These are phyloP conservation scores for Hoplodrina ambigua DNA, from an alignment of 2,888 invertebrate genomes.

Conservation along the genomic window DNA sequence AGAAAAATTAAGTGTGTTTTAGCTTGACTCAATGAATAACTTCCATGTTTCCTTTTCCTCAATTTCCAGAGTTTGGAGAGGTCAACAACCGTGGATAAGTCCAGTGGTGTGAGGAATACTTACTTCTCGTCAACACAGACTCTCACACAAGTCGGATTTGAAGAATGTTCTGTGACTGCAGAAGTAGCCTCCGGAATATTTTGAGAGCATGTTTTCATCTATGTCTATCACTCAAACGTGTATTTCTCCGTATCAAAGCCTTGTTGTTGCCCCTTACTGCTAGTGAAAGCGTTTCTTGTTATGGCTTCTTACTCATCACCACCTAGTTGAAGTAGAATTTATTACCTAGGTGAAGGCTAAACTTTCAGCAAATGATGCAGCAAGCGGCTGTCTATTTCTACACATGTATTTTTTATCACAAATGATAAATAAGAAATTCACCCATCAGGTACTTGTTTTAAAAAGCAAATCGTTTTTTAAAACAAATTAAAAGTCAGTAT, in stretches of 20 bases:
- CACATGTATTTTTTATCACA: no score
- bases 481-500: no score
- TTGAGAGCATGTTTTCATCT: not conserved
- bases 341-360: no score
- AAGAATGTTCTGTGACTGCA: conserved; percentile 19
- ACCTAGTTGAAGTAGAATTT: no score
- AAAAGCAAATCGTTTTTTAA: no score
- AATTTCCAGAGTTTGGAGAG: conserved; percentile 54
- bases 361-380: no score
- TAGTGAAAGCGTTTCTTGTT: not conserved
- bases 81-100: conserved; percentile 61
- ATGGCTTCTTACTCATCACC: no score
- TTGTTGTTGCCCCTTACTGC: not conserved
- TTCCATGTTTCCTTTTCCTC: conserved; percentile 53
- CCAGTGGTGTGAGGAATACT: conserved; percentile 38
- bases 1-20: not conserved
- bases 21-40: not conserved
- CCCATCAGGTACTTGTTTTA: no score
- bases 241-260: not conserved
- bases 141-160: conserved; percentile 16
- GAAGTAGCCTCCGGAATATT: conserved; percentile 4
- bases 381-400: no score
- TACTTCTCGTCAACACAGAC: conserved; percentile 34
- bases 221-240: not conserved
- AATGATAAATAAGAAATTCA: no score